Base-by-base conservation (phyloP, 2,888 invertebrate species). In the Monoplex corrugatus region DNA sequence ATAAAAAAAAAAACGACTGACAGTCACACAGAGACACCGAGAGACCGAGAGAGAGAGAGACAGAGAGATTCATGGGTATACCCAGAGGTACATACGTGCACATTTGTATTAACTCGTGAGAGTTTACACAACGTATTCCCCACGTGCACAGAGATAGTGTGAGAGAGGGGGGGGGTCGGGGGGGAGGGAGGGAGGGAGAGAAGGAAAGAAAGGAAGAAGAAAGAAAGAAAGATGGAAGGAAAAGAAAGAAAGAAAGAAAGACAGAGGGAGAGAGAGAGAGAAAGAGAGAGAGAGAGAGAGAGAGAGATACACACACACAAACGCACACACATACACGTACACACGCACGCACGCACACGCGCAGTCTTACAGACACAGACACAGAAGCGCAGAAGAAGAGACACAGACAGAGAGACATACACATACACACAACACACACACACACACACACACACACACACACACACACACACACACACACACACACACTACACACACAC, bases 241-340 rank as follows among this genome's bases (percentile, higher is more conserved):
- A 87, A 32, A 72, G 45, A 44, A 28, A 43, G 45, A 87, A 43
- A 72, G 40, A 72, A 23, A 72, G 43, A 72, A 45, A 75, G 32
- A 75, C 35, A 87, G 50, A 80, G 80, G 13, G 50, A 40, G 80
- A 87, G 35, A 80, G 45, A 87, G 45, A 40, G 32, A 45, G 45
- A 50, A 80, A 80, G 38, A 45, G 80, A 80, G 45, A 80, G 43
- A 45, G 80, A 87, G 57, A 80, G 44, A 50, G 45, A 43, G 87
- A 87, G 38, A 45, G n/a, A 50, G 80, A 40, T 6, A 87, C 44
- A 50, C 32, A 87, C 28, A 45, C 35, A 45, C 19, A 45, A 35
- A 80, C 16, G 45, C 28, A 44, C 19, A 45, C 32, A 50, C 23
- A 87, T 23, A 80, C 35, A 80, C 28, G 38, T 80, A 40, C 28